Conservation (phyloP, 2,113 vertebrate species). For the Hypanus sabinus region DNA sequence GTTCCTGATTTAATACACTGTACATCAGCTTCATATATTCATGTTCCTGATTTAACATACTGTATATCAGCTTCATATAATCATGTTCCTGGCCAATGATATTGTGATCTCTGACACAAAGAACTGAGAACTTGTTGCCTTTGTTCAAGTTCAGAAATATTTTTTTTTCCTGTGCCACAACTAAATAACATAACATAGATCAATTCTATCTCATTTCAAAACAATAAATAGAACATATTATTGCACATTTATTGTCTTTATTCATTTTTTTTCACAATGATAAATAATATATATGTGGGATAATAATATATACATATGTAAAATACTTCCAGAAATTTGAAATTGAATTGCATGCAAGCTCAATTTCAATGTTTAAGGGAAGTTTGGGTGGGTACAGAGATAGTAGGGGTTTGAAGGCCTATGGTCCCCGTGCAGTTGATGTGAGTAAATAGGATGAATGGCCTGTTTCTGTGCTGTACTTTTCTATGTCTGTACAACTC, state of each 20-base stretch:
- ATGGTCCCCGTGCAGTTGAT: too few species aligned
- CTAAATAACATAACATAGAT: constrained; percentile 7
- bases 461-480: too few species aligned
- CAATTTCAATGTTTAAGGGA: too few species aligned
- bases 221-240: constrained; percentile 18
- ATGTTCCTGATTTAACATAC: neutral
- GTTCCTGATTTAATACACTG: too few species aligned
- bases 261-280: neutral
- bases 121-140: neutral
- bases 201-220: neutral
- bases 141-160: neutral
- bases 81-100: neutral
- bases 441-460: too few species aligned
- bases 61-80: neutral
- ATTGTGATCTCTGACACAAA: neutral
- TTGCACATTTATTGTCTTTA: neutral
- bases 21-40: neutral
- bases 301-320: neutral
- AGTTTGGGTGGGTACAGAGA: too few species aligned
- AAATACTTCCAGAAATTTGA: neutral
- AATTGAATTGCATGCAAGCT: too few species aligned
- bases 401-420: too few species aligned
- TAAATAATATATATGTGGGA: too few species aligned
- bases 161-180: too few species aligned
- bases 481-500: too few species aligned